Base-by-base conservation (phyloP, 2,113 vertebrate species). In the Dolichallabes microphthalmus region DNA sequence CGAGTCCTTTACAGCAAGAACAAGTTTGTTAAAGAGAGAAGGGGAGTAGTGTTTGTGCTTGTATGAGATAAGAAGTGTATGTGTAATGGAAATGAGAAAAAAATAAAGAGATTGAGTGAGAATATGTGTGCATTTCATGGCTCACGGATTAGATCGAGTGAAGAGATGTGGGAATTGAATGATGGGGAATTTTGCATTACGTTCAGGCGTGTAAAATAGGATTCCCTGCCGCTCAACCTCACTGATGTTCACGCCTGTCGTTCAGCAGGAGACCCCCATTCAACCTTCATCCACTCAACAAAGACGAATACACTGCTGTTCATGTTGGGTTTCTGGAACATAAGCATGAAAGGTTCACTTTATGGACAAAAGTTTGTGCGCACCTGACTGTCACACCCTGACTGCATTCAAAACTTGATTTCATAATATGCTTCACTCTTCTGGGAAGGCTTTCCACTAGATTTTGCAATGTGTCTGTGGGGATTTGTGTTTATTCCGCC, bases 131-230 rank as follows among this genome's bases (percentile, higher is more conserved):
- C 13, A 60, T 80, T 84, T 74, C 58, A 80, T 76, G 58, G 87
- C 53, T 82, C 20, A 82, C 78, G 55, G 69, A 82, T 84, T 71
- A 45, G 55, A 84, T 80, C 35, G 81, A 86, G 74, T 80, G 19
- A 71, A 27, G 6, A 77, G 75, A 76, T 52, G 19, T 63, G 76
- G 19, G 58, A 77, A 77, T 58, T 88, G 85, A 88, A 68, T 58
- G 79, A 79, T 86, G 66, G 64, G 74, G 81, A 71, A 64, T 87
- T 83, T 80, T 85, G 69, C 35, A 60, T 80, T 66, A 32, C n/a
- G 32, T n/a, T 71, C 63, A 19, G 75, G 39, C 63, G 50, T 88
- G 80, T 63, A 69, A 79, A 61, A 68, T 75, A 25, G 73, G 45
- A 85, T 79, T 39, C 63, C n/a, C 35, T 39, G 45, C 66, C 60